Evolutionary conservation across 1,140 invertebrate genomes (phyloP).

Genomic region (Drosophila lini): DNA sequence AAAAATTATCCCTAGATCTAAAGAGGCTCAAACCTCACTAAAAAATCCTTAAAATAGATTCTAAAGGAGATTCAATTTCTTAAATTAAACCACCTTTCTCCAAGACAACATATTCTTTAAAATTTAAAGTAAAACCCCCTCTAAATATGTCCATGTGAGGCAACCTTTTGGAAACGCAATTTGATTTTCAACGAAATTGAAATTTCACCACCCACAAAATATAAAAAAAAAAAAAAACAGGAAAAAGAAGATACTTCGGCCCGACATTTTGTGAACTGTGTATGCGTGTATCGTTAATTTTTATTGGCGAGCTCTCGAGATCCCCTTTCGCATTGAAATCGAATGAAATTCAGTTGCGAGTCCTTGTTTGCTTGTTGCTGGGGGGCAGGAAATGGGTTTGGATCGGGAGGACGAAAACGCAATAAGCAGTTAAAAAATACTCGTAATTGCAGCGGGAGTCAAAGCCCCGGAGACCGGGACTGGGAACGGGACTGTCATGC

Average conservation of each 20-base stretch:
- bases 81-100: neutral
- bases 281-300: conserved; percentile 78
- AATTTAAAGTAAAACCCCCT: neutral
- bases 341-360: conserved; percentile 78
- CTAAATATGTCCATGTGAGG: neutral
- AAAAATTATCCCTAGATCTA: too few relatives aligned
- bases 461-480: conserved; percentile 43
- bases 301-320: conserved; percentile 76
- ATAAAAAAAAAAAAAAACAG: neutral
- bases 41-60: too few relatives aligned
- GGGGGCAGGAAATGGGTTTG: conserved; percentile 30
- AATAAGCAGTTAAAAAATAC: conserved; percentile 83
- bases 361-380: conserved; percentile 73
- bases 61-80: too few relatives aligned
- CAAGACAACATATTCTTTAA: neutral
- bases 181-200: conserved; percentile 61
- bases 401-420: conserved; percentile 66
- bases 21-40: too few relatives aligned
- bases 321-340: conserved; percentile 77
- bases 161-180: conserved; percentile 27
- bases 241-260: conserved; percentile 17
- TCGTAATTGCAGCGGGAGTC: conserved; percentile 77
- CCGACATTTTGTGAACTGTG: conserved; percentile 68
- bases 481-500: conserved; percentile 31
- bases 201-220: conserved; percentile 53